Percentiles rank a stretch among this genome's conserved stretches.
Conservation (phyloP, 2,797 vertebrate species). For the Gambelia wislizenii region DNA sequence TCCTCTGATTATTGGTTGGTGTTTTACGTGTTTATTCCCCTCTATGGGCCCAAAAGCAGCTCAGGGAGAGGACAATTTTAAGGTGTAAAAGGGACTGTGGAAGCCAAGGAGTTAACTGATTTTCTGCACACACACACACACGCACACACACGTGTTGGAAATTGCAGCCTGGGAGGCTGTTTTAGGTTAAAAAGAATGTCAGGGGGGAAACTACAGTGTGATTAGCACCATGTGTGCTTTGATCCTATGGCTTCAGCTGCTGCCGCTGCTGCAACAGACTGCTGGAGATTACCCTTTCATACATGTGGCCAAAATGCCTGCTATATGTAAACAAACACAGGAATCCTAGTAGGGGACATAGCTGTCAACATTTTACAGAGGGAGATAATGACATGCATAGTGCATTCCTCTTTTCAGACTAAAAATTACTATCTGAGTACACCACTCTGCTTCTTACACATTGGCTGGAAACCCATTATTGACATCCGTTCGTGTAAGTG, state of each 20-base stretch:
- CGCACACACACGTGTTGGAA: neutral
- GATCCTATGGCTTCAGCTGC: slow-evolving; percentile 1
- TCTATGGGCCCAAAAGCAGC: neutral
- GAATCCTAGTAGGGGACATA: neutral
- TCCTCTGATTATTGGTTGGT: no score
- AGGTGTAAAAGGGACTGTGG: neutral
- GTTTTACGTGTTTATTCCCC: neutral
- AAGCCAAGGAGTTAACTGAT: neutral
- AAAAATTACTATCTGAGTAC: neutral
- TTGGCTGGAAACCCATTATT: no score
- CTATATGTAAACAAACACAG: neutral
- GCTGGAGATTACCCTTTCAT: neutral
- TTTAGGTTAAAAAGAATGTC: neutral
- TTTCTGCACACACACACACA: neutral
- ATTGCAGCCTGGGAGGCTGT: neutral
- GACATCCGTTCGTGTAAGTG: no score
- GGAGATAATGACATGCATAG: neutral
- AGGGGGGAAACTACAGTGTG: neutral
- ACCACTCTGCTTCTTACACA: neutral
- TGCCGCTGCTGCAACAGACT: neutral
- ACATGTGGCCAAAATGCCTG: neutral
- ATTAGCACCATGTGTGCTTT: slow-evolving; percentile 2
- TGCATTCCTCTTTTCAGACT: neutral
- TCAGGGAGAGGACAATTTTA: neutral
- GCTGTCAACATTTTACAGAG: neutral